A percentile compares a stretch with the other conserved stretches of the same genome.
Conservation (phyloP, 2,797 vertebrate genomes). For the Diplodus sargus region DNA sequence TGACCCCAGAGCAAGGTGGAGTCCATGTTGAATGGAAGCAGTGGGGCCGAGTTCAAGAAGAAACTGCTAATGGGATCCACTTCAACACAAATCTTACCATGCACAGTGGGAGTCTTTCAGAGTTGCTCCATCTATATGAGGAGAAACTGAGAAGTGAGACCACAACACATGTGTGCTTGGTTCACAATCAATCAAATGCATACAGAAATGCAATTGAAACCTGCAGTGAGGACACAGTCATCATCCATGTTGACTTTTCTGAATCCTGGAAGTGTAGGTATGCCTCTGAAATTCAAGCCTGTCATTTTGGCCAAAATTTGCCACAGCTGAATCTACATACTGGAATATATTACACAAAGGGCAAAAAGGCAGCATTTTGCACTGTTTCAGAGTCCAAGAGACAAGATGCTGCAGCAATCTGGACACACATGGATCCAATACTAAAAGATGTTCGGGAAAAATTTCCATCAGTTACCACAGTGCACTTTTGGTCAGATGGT, state of each 20-base stretch:
- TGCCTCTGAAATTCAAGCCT: conserved; percentile 1
- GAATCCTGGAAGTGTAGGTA: background rate
- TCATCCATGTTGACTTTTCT: background rate
- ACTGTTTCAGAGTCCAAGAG: background rate
- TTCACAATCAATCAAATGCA: background rate
- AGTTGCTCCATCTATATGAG: background rate
- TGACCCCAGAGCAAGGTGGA: background rate
- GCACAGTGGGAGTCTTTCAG: conserved; percentile 2
- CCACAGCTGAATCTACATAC: background rate
- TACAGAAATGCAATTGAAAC: background rate
- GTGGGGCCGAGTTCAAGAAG: conserved; percentile 8
- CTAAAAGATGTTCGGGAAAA: too few species aligned
- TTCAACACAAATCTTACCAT: background rate
- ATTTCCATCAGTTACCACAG: too few species aligned
- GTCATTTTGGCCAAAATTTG: conserved; percentile 4
- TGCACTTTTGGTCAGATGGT: too few species aligned
- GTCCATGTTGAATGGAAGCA: conserved; percentile 3
- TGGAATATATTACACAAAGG: background rate
- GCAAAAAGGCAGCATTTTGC: background rate
- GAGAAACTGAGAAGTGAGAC: conserved; percentile 1
- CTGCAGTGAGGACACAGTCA: background rate
- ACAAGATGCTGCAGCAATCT: too few species aligned
- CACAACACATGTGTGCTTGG: conserved; percentile 2
- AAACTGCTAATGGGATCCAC: background rate
- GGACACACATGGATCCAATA: too few species aligned